Percentiles rank a stretch among this genome's conserved stretches.
Conservation (phyloP, 2,888 invertebrate genomes). For the Alloscopus bannaensis region DNA sequence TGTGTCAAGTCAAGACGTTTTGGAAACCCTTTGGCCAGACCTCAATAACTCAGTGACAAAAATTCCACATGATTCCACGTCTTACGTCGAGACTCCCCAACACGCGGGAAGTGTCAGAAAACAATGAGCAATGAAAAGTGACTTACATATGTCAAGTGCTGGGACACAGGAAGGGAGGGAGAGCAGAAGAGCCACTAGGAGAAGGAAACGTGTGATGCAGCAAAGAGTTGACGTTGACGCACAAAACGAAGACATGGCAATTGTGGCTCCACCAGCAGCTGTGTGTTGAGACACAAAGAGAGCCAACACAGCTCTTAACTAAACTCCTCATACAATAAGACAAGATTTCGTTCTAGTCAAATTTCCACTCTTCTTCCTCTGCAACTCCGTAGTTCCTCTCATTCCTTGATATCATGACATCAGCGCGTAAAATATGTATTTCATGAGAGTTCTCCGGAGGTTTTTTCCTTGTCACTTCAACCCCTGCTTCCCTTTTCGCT, state of each 20-base stretch:
- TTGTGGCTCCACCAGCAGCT: constrained; percentile 37
- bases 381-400: background rate
- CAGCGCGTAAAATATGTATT: background rate
- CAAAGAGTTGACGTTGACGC: constrained; percentile 36
- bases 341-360: background rate
- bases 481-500: too few species aligned
- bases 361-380: constrained; percentile 23
- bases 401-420: constrained; percentile 15
- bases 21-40: constrained; percentile 35
- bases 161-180: constrained; percentile 62
- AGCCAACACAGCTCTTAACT: background rate
- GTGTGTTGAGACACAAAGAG: constrained; percentile 10
- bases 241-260: constrained; percentile 50
- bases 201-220: constrained; percentile 29
- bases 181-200: constrained; percentile 22
- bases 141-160: constrained; percentile 70
- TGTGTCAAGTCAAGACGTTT: background rate
- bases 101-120: constrained; percentile 46
- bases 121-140: constrained; percentile 60
- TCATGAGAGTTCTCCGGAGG: background rate
- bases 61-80: constrained; percentile 4
- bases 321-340: background rate
- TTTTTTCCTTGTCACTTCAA: background rate
- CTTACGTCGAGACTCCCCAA: constrained; percentile 61
- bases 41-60: constrained; percentile 48